phyloP scores from a whole-genome alignment of 2,113 vertebrate species.

The Gnathonemus longibarbis region DNA sequence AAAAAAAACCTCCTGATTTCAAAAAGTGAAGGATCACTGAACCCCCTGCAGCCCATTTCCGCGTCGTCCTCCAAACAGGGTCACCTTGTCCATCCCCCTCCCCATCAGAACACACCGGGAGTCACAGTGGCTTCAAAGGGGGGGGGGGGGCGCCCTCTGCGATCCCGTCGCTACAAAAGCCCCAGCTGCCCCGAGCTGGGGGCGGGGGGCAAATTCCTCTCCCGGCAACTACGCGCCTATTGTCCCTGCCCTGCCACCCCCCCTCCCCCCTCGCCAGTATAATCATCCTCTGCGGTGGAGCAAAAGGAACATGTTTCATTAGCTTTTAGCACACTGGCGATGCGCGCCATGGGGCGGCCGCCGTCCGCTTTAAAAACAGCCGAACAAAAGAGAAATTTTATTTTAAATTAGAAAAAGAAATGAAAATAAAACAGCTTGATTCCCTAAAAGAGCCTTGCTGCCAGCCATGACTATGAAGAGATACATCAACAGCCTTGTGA shows the following conservation, averaged over 20 bases:
- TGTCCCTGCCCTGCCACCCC: not conserved
- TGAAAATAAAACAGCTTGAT: not conserved
- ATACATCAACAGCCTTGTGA: not conserved
- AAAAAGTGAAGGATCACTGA: not conserved
- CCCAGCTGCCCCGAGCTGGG: not conserved
- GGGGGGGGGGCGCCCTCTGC: not conserved
- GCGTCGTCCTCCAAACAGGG: not conserved
- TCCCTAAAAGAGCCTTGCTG: not conserved
- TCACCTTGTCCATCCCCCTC: not conserved
- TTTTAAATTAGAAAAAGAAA: not conserved
- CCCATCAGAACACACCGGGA: not conserved
- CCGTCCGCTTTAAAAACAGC: not conserved
- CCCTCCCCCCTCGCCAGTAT: not conserved
- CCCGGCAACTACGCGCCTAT: not conserved
- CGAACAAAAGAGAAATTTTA: not conserved
- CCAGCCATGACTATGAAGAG: not conserved
- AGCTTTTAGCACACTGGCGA: not conserved
- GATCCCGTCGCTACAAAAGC: not conserved
- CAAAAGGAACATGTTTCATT: not conserved
- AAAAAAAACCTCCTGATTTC: not conserved
- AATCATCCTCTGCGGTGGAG: not conserved
- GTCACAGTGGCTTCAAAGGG: not conserved
- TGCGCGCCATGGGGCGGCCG: rapidly evolving
- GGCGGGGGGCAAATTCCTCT: not conserved
- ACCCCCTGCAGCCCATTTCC: not conserved